Base-by-base conservation (phyloP, 2,888 invertebrate genomes). In the Spilosoma lubricipeda region DNA sequence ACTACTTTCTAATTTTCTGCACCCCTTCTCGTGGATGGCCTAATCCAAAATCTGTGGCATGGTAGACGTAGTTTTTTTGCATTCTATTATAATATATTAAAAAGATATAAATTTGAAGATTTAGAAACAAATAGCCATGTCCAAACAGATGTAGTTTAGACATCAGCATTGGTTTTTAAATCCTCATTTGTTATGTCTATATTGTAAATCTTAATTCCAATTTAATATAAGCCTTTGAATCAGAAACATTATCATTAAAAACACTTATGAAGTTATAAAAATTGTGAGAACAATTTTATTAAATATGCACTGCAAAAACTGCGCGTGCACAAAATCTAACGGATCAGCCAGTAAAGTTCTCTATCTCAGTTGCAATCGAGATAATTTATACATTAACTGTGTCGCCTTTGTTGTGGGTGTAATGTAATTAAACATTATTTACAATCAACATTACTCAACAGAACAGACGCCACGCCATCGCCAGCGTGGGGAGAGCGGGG, bases 371-470 rank as follows among this genome's bases (percentile, higher is more conserved):
- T 27, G 33, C 75, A 78, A 83, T 79, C 73, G 74, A 74, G 74
- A 83, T 78, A 78, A 80, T 77, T 80, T 85, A 81, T 82, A 85
- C 79, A 85, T 85, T 81, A 83, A 75, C 74, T 78, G 71, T 77
- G 81, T 80, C 81, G 79, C 81, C 76, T 82, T 80, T 83, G 81
- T 79, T 80, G 81, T 76, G 78, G 77, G 80, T 80, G 82, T 71
- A 78, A 80, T 83, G 79, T 87, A 88, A 89, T 90, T 90, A 89
- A 85, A 86, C 87, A 88, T 90, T 88, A 90, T 89, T 88, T 88
- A 88, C 87, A 87, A 88, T 85, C 79, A 84, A 84, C 80, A 86
- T 91, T 91, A 90, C 90, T 87, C 89, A 91, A 91, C 88, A 86
- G 85, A n/a, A n/a, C n/a, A n/a, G n/a, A n/a, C n/a, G n/a, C n/a